Conservation (phyloP, 2,888 invertebrate species). For the Diaphora mendica region DNA sequence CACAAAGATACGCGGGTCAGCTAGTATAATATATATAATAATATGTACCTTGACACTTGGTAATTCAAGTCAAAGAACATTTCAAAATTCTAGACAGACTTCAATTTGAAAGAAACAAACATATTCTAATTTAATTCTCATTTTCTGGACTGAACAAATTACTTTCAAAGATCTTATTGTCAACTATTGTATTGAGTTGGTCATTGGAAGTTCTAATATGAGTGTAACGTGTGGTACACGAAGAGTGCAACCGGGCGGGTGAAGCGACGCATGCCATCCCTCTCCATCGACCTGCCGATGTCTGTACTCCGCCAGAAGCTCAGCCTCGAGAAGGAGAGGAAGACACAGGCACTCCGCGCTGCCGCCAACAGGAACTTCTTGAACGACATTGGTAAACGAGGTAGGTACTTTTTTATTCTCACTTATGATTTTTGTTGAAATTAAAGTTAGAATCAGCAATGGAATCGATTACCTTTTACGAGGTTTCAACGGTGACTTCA, state of each 20-base stretch:
- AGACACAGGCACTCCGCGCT: conserved; percentile 87
- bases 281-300: conserved; percentile 95
- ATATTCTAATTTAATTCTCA: too few species aligned
- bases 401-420: conserved; percentile 51
- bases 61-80: too few species aligned
- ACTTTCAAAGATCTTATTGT: not conserved
- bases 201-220: conserved; percentile 42
- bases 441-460: too few species aligned
- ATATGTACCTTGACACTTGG: too few species aligned
- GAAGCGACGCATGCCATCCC: conserved; percentile 88
- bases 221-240: conserved; percentile 50
- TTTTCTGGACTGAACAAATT: not conserved
- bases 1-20: too few species aligned
- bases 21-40: too few species aligned
- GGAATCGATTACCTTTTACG: not conserved
- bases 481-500: not conserved
- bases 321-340: conserved; percentile 91
- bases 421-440: not conserved
- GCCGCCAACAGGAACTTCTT: conserved; percentile 89
- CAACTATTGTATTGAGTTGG: not conserved
- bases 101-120: not conserved
- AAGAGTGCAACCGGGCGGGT: conserved; percentile 77
- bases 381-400: conserved; percentile 92
- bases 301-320: conserved; percentile 94
- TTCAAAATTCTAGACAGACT: too few species aligned